Percentiles rank a stretch among this genome's conserved stretches.
Conservation (phyloP, 2,113 vertebrate genomes). For the Alexandromys fortis region DNA sequence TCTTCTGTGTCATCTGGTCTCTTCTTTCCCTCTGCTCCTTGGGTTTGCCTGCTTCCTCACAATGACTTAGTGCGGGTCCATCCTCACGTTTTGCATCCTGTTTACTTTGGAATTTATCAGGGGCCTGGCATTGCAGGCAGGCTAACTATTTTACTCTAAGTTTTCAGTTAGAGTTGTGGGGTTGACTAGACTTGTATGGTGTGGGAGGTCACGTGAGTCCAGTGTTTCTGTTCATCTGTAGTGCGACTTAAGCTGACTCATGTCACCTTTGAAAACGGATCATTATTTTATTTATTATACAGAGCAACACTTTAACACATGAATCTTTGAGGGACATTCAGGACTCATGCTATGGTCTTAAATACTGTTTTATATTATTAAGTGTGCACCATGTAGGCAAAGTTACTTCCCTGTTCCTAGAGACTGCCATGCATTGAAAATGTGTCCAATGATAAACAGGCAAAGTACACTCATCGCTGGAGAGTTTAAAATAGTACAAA, state of each 20-base stretch:
- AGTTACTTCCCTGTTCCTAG: background rate
- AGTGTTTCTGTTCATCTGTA: background rate
- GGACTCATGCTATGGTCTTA: background rate
- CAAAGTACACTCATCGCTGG: accelerated
- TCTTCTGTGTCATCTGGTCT: background rate
- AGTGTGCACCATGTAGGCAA: background rate
- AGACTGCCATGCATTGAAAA: background rate
- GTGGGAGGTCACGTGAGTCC: background rate
- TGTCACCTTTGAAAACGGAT: background rate
- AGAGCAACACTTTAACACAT: background rate
- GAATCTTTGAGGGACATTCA: background rate
- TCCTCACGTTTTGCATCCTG: background rate
- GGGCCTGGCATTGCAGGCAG: background rate
- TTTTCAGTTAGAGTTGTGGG: background rate
- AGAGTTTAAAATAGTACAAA: too few species aligned
- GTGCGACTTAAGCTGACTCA: background rate
- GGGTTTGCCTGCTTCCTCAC: background rate
- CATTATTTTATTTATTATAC: background rate
- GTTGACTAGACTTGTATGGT: background rate
- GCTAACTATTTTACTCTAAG: background rate
- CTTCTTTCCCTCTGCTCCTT: background rate
- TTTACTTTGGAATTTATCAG: background rate
- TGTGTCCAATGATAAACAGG: accelerated
- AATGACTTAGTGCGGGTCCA: background rate
- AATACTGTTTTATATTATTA: background rate